Conservation (phyloP, 92 coral and sea anemone genomes). For the Actinostola sp. region DNA sequence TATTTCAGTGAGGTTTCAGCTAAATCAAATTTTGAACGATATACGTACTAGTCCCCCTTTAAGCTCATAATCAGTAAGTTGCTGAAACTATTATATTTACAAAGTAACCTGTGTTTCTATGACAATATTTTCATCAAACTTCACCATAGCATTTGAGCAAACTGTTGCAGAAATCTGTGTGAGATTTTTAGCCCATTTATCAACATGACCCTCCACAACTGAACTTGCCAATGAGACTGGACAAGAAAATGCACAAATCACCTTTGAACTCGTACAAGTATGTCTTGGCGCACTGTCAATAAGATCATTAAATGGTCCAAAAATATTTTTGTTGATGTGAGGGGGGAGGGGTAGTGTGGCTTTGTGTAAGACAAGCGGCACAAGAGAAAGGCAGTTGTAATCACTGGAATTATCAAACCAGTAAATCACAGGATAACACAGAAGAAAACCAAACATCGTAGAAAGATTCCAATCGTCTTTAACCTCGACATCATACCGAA, state of each 20-base stretch:
- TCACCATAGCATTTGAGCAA: neutral
- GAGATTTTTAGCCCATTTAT: slow-evolving; percentile 3
- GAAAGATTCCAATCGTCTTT: slow-evolving; percentile 41
- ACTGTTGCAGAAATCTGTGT: neutral
- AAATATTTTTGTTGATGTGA: neutral
- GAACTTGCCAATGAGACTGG: slow-evolving; percentile 6
- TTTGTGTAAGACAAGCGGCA: slow-evolving; percentile 37
- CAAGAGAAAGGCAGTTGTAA: slow-evolving; percentile 47
- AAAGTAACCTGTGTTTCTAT: slow-evolving; percentile 10
- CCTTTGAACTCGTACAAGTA: neutral
- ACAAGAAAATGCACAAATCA: slow-evolving; percentile 12
- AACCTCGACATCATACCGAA: slow-evolving; percentile 3
- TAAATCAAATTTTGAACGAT: too few relatives aligned
- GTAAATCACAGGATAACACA: slow-evolving; percentile 82
- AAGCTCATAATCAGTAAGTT: too few relatives aligned
- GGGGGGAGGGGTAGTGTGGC: slow-evolving; percentile 11
- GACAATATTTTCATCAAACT: slow-evolving; percentile 1
- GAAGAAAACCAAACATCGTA: slow-evolving; percentile 61
- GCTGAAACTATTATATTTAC: slow-evolving; percentile 10
- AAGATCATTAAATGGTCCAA: neutral
- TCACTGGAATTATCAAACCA: slow-evolving; percentile 53
- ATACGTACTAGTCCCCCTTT: too few relatives aligned
- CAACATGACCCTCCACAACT: neutral
- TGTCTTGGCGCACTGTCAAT: neutral
- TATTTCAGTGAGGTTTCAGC: too few relatives aligned